These are phyloP conservation scores for Erynnis tages DNA, from an alignment of 2,888 invertebrate genomes.

Conservation along the genomic window DNA sequence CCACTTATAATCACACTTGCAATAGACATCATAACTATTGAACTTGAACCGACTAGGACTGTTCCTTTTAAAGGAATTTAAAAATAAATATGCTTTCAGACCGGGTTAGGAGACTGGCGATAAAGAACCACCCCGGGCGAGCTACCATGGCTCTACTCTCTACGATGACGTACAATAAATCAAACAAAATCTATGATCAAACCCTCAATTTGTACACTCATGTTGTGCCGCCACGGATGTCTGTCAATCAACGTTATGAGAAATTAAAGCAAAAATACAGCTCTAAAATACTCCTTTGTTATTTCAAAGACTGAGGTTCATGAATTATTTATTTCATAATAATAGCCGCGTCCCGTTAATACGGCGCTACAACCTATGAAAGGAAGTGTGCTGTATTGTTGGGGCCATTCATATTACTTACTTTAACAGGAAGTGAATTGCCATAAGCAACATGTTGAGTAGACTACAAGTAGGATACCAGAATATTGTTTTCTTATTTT, in stretches of 20 bases:
- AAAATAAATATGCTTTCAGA: too few relatives aligned
- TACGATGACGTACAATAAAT: too few relatives aligned
- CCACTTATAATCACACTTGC: too few relatives aligned
- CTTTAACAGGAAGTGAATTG: conserved; percentile 1
- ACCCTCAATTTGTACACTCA: not conserved
- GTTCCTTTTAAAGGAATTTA: too few relatives aligned
- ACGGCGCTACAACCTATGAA: not conserved
- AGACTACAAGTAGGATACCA: too few relatives aligned
- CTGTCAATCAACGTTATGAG: not conserved
- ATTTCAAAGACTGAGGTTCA: not conserved
- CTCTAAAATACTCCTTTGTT: not conserved
- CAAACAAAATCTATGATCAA: too few relatives aligned
- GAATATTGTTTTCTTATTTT: too few relatives aligned
- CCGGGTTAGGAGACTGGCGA: too few relatives aligned
- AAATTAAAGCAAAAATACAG: not conserved
- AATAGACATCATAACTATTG: too few relatives aligned
- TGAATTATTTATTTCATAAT: conserved; percentile 7
- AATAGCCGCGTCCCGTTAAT: not conserved
- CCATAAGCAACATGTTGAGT: conserved; percentile 1
- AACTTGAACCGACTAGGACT: too few relatives aligned
- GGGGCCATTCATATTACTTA: not conserved
- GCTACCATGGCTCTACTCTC: too few relatives aligned
- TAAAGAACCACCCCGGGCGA: too few relatives aligned
- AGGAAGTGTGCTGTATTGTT: conserved; percentile 3
- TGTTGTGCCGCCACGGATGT: not conserved